These are phyloP conservation scores for Rhea pennata DNA, from an alignment of 2,113 vertebrate species.

Conservation along the genomic window DNA sequence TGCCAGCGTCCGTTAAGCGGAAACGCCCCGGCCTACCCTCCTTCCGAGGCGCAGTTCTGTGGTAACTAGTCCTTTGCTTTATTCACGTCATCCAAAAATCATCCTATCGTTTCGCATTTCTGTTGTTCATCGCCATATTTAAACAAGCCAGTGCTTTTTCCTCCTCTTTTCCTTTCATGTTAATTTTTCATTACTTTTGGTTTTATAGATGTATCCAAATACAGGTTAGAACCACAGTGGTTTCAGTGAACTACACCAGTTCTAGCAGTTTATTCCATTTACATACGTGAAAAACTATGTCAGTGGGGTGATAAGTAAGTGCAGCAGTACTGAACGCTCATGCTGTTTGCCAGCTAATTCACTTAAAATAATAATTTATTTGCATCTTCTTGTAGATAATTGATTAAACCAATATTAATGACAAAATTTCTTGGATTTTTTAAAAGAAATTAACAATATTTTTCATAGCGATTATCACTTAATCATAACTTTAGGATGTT, in stretches of 20 bases:
- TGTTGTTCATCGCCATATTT: slow-evolving; percentile 24
- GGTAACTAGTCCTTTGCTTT: neutral
- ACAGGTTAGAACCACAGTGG: neutral
- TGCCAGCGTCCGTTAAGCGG: too few species aligned
- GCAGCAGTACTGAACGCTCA: neutral
- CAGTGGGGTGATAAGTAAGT: neutral
- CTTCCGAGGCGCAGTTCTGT: neutral
- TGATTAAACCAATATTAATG: neutral
- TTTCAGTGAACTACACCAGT: neutral
- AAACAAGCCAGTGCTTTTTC: slow-evolving; percentile 10
- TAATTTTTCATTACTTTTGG: slow-evolving; percentile 29
- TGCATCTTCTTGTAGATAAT: neutral
- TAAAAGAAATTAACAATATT: neutral
- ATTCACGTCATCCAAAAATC: slow-evolving; percentile 41
- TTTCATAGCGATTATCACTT: neutral
- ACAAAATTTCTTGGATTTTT: accelerated
- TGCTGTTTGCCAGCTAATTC: neutral
- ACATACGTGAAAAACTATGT: neutral
- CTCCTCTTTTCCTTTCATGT: neutral
- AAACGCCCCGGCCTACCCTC: too few species aligned
- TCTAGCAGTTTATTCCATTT: neutral
- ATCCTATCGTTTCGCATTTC: slow-evolving; percentile 35
- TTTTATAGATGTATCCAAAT: neutral
- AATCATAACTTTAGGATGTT: neutral
- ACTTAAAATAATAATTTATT: neutral